phyloP scores from a whole-genome alignment of 1,140 invertebrate genomes.

The Drosophila ananassae region DNA sequence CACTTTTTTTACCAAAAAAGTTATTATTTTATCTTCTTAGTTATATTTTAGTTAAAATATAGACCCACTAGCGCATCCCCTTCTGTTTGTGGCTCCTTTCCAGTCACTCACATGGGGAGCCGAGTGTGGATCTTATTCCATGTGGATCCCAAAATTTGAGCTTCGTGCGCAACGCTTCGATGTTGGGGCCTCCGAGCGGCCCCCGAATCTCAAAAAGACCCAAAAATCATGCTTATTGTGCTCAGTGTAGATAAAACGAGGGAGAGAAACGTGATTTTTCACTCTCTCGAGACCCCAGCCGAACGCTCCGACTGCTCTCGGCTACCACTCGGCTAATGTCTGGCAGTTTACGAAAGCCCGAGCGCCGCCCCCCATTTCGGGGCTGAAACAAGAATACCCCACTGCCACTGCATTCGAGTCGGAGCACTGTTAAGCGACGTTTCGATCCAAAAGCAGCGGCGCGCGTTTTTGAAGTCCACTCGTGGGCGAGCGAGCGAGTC shows the following conservation, averaged over 20 bases:
- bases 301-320: neutral
- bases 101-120: neutral
- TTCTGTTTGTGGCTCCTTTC: neutral
- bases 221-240: too few species aligned
- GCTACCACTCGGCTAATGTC: neutral
- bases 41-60: too few species aligned
- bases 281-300: neutral
- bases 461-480: conserved; percentile 57
- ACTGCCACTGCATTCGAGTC: neutral
- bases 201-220: too few species aligned
- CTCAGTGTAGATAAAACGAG: too few species aligned
- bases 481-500: conserved; percentile 58
- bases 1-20: too few species aligned
- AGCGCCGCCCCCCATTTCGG: neutral
- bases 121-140: conserved; percentile 50
- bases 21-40: too few species aligned
- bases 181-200: neutral
- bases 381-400: neutral
- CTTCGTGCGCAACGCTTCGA: conserved; percentile 57
- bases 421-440: neutral
- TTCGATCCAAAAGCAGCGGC: conserved; percentile 18
- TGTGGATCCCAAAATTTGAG: conserved; percentile 75
- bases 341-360: too few species aligned
- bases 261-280: neutral
- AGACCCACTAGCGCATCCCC: neutral